Evolutionary conservation across 2,888 invertebrate genomes (phyloP).

Genomic region (Andricus quercusramuli): DNA sequence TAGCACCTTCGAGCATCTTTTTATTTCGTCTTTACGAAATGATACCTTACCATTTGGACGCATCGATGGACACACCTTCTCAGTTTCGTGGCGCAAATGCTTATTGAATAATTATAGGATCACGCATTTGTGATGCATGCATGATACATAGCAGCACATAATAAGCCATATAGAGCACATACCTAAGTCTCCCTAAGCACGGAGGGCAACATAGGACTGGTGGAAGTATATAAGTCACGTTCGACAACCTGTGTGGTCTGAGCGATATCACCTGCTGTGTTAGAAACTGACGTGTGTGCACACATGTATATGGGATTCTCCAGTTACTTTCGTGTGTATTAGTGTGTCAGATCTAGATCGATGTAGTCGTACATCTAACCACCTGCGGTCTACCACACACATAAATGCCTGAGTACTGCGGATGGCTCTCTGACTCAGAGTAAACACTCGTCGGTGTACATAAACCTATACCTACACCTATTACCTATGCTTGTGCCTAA

Average conservation of each 20-base stretch:
- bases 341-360: neutral
- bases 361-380: constrained; percentile 27
- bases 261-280: constrained; percentile 45
- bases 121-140: too few relatives aligned
- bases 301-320: neutral
- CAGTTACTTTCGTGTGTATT: neutral
- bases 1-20: too few relatives aligned
- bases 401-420: constrained; percentile 21
- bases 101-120: too few relatives aligned
- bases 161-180: too few relatives aligned
- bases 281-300: constrained; percentile 33
- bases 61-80: too few relatives aligned
- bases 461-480: neutral
- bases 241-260: constrained; percentile 46
- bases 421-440: neutral
- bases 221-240: constrained; percentile 47
- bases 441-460: neutral
- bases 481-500: neutral
- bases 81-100: too few relatives aligned
- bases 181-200: constrained; percentile 11
- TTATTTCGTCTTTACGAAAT: too few relatives aligned
- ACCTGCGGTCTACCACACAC: constrained; percentile 31
- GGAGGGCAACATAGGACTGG: constrained; percentile 27
- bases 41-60: too few relatives aligned
- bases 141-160: too few relatives aligned